Base-by-base conservation (phyloP, 2,797 vertebrate species). In the Phrynocephalus guinanensis region DNA sequence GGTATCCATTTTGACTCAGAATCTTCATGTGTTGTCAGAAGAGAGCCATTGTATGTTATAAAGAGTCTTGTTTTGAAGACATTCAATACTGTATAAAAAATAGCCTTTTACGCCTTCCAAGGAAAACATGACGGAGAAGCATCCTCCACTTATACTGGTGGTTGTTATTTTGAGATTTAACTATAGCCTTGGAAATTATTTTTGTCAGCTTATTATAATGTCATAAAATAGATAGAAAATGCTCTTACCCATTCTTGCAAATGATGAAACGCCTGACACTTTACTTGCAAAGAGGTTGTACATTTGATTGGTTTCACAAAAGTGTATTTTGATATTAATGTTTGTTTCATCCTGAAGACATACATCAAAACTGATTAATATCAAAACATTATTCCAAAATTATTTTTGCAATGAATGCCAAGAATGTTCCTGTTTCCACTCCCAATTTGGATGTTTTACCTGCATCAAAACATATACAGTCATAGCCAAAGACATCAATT, bases 401-500 rank as follows among this genome's bases (percentile, higher is more conserved):
- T 71, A 71, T 80, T 84, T 66, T 3, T 79, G 22, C n/a, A 79
- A 10, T 52, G 28, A 75, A 11, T 48, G 16, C 26, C 44, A 16
- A 66, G 10, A 80, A 82, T 48, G 33, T 33, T 33, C 33, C 33
- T 33, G 24, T 30, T 73, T 63, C 28, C 24, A 38, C 26, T 87
- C 60, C 60, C 18, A 56, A 26, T 81, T 73, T 63, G n/a, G 18
- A 18, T 81, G 26, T 82, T 38, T 28, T 75, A 22, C 44, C 0
- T 87, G 44, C 50, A 82, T 24, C n/a, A 6, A 68, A 72, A 38
- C n/a, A 30, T 24, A n/a, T 6, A 22, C n/a, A 78, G 79, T 67
- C 33, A 18, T 26, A 44, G 88, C 63, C 6, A 30, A 18, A 78
- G 33, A 88, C 91, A 84, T 48, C 20, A 72, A 44, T 80, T 84